These are phyloP conservation scores for Phyto melanocephala DNA, from an alignment of 2,888 invertebrate species.

Conservation along the genomic window DNA sequence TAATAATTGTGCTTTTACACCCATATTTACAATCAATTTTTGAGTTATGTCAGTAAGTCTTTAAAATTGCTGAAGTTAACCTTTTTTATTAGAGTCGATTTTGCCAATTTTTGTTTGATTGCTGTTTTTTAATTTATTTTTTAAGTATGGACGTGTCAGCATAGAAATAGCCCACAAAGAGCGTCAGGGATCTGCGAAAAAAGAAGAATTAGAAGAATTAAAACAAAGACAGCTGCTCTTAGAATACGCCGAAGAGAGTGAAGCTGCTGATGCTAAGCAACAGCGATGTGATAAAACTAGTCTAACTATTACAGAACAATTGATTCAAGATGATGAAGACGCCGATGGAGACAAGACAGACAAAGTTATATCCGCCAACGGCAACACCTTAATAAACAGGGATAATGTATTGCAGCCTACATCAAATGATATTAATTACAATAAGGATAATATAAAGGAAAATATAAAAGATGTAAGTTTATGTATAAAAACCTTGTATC, in stretches of 20 bases:
- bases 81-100: too few relatives aligned
- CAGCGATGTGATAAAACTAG: conserved; percentile 79
- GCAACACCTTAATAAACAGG: conserved; percentile 85
- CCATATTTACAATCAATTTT: too few relatives aligned
- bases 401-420: conserved; percentile 87
- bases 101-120: neutral
- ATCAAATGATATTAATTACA: conserved; percentile 53
- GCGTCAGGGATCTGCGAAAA: conserved; percentile 57
- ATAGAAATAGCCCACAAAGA: conserved; percentile 81
- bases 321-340: neutral
- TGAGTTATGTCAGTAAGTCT: too few relatives aligned
- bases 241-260: conserved; percentile 36
- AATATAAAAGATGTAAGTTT: conserved; percentile 61
- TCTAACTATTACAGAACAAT: conserved; percentile 66
- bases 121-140: conserved; percentile 46
- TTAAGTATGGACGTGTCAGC: conserved; percentile 90
- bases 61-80: too few relatives aligned
- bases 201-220: conserved; percentile 37
- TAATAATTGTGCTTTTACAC: too few relatives aligned
- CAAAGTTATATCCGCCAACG: conserved; percentile 67
- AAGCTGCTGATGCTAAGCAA: conserved; percentile 71
- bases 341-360: conserved; percentile 45
- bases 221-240: conserved; percentile 45
- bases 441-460: conserved; percentile 55
- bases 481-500: too few relatives aligned